phyloP scores from a whole-genome alignment of 2,113 vertebrate genomes.

The Actinemys pallida region DNA sequence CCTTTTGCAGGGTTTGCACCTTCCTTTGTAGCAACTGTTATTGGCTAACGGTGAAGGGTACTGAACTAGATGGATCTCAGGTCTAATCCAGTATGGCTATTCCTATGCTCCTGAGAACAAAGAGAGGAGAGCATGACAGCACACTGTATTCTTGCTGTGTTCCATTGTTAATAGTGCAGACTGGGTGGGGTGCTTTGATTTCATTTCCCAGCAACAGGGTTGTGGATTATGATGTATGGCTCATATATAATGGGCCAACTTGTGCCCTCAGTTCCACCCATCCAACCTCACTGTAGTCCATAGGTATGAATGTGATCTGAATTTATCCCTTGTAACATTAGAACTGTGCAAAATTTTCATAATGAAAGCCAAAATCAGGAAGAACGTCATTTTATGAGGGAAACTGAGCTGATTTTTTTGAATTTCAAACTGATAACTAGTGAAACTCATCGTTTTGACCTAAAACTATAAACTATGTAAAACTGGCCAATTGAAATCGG shows the following conservation, averaged over 20 bases:
- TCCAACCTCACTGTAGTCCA: neutral
- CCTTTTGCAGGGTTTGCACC: neutral
- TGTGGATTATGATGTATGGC: rapidly evolving
- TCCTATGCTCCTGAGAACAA: neutral
- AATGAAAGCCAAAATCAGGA: neutral
- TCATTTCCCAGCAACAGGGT: neutral
- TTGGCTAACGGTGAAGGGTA: slow-evolving; percentile 9
- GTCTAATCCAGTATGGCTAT: neutral
- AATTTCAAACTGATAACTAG: neutral
- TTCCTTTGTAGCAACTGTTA: neutral
- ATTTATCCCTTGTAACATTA: neutral
- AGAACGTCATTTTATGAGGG: neutral
- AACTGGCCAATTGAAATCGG: neutral
- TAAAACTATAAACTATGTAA: neutral
- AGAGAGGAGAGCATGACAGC: neutral
- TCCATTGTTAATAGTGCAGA: slow-evolving; percentile 9
- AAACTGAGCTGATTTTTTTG: neutral
- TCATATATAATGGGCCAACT: neutral
- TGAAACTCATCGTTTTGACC: neutral
- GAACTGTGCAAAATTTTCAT: neutral
- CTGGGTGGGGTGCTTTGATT: neutral
- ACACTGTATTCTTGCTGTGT: neutral
- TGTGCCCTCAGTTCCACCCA: rapidly evolving
- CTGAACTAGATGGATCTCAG: neutral
- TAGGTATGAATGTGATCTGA: neutral